A percentile compares a stretch with the other conserved stretches of the same genome.
Evolutionary conservation across 2,797 vertebrate species (phyloP).

Genomic region (Tangara arthus): DNA sequence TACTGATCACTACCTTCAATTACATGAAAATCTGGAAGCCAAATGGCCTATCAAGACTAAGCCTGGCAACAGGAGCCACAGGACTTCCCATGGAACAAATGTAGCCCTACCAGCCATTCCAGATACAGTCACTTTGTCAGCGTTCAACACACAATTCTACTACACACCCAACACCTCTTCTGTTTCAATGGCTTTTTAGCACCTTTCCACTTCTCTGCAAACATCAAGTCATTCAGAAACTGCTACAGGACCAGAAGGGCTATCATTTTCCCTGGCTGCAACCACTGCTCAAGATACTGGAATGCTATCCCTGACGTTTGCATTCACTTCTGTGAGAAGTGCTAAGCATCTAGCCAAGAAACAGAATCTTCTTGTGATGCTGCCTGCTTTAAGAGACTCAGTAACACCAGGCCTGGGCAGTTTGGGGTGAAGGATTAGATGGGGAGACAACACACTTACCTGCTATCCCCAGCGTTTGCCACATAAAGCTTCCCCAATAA

Average conservation of each 20-base stretch:
- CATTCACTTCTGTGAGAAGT: not conserved
- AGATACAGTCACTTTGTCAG: not conserved
- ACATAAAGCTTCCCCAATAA: constrained; percentile 93
- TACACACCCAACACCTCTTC: not conserved
- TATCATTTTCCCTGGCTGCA: not conserved
- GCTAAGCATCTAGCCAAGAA: not conserved
- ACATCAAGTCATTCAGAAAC: not conserved
- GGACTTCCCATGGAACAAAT: not conserved
- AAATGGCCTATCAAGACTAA: not conserved
- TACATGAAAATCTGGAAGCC: not conserved
- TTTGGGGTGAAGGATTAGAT: not conserved
- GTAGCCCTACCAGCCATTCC: not conserved
- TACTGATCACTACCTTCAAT: not conserved
- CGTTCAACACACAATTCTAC: not conserved
- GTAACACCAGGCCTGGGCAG: not conserved
- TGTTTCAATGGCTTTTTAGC: not conserved
- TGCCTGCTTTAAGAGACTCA: not conserved
- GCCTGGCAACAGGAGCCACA: not conserved
- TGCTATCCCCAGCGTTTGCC: constrained; percentile 96
- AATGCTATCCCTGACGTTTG: not conserved
- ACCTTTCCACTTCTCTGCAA: not conserved
- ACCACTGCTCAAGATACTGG: not conserved
- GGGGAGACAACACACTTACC: constrained; percentile 58
- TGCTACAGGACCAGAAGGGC: not conserved
- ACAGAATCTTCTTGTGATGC: not conserved